Evolutionary conservation across 2,888 invertebrate species (phyloP), one percentile per base, ranked within the genome.

Genomic region (Perithous albicinctus): DNA sequence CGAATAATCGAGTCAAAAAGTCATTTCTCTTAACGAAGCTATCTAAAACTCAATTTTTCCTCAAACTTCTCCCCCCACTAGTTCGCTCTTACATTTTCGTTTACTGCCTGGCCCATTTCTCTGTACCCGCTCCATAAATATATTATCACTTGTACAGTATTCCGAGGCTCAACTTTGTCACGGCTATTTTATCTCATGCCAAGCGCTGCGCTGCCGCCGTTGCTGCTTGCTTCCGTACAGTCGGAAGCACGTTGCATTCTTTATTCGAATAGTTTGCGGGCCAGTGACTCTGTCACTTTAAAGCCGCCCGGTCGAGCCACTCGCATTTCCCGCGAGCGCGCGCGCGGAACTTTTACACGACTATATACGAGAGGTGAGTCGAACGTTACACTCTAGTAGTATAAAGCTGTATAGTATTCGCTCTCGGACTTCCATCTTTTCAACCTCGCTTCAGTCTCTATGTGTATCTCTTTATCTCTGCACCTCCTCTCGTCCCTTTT

Each of bases 261-360:
- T 80, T 80, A 80, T 76, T 66, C 75, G 59, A 66, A 76, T 54
- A 66, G 70, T 76, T 73, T 74, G 59, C 67, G 54, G 69, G 72
- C 67, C 74, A 78, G 56, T 63, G 69, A 76, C 78, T 74, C 59
- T 38, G 59, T 61, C 70, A 64, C 54, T 70, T 85, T 86, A 83
- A 87, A 86, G 82, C 84, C 48, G 69, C 56, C 72, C 77, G 63
- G 80, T 76, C 78, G 74, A 67, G 78, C 67, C 46, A 61, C 56
- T 59, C 67, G 66, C 80, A n/a, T 70, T 38, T 41, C 20, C 23
- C 54, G 38, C 35, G 15, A 7, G 15, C 38, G 23, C 66, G 38
- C 35, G 15, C 8, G 15, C 38, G 23, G 59, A 72, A 76, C 72
- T 76, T n/a, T 76, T 66, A 48, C 63, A 66, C 70, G 41, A 76